These are phyloP conservation scores for Ophion slaviceki DNA, from an alignment of 2,888 invertebrate genomes.

Conservation along the genomic window DNA sequence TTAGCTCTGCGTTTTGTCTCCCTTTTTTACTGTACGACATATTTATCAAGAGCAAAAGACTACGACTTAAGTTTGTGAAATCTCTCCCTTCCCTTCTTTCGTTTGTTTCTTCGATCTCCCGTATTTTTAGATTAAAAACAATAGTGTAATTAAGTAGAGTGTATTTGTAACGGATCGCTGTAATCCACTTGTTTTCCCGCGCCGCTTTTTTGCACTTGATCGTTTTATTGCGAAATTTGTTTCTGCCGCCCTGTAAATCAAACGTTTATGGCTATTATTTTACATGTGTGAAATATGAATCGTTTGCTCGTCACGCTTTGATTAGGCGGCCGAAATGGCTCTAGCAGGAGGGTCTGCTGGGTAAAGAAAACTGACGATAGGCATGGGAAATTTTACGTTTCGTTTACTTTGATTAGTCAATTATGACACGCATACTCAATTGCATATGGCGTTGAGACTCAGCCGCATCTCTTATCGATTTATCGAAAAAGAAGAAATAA, in stretches of 20 bases:
- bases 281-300: constrained; percentile 1
- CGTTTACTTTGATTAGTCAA: neutral
- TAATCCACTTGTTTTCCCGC: neutral
- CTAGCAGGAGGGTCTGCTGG: neutral
- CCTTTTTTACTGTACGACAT: constrained; percentile 69
- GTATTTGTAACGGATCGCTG: neutral
- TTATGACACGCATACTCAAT: neutral
- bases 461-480: neutral
- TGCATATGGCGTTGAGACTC: neutral
- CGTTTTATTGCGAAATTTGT: neutral
- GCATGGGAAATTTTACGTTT: neutral
- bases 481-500: neutral
- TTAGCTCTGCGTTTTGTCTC: neutral
- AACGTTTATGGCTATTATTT: constrained; percentile 3
- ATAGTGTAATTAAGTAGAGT: neutral
- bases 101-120: neutral
- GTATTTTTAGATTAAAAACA: neutral
- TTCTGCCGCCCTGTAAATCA: neutral
- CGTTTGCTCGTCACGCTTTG: neutral
- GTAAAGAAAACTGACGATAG: neutral
- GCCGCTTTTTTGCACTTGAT: neutral
- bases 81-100: constrained; percentile 30
- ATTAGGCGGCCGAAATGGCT: neutral
- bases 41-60: constrained; percentile 80
- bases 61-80: constrained; percentile 54